These are phyloP conservation scores for Solenopsis invicta DNA, from an alignment of 1,140 invertebrate genomes.

Conservation along the genomic window DNA sequence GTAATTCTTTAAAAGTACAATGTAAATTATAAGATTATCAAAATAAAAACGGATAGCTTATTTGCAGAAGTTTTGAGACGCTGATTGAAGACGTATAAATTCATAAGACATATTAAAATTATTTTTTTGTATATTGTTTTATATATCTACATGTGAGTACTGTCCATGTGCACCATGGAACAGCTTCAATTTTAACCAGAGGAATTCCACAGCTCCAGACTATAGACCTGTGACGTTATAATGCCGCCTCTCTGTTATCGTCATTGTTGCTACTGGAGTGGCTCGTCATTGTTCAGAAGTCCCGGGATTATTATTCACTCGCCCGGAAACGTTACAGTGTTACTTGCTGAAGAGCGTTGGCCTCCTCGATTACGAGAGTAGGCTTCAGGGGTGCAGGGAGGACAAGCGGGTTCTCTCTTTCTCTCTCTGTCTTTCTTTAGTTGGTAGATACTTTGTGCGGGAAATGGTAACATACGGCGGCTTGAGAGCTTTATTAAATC, in stretches of 20 bases:
- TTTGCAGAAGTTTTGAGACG: neutral
- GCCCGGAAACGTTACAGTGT: constrained; percentile 85
- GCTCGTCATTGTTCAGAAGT: constrained; percentile 64
- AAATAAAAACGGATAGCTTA: neutral
- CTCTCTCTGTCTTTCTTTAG: constrained; percentile 49
- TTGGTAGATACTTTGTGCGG: constrained; percentile 50
- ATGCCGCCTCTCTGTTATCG: constrained; percentile 45
- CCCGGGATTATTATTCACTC: constrained; percentile 83
- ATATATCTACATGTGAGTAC: neutral
- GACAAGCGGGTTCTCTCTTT: constrained; percentile 30
- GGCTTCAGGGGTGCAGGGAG: constrained; percentile 19
- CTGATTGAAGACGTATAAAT: neutral
- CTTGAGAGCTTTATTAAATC: constrained; percentile 84
- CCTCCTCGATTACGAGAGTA: constrained; percentile 74
- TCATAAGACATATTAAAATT: neutral
- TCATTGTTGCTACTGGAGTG: constrained; percentile 63
- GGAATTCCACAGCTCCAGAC: constrained; percentile 77
- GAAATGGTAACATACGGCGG: constrained; percentile 85
- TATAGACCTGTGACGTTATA: constrained; percentile 14
- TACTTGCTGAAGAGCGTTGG: constrained; percentile 79
- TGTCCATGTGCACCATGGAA: neutral
- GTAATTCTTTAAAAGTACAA: neutral
- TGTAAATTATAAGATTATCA: neutral
- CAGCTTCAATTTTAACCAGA: constrained; percentile 80
- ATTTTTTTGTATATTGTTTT: neutral